Base-by-base conservation (phyloP, 2,888 invertebrate species). In the Falcaria lacertinaria region DNA sequence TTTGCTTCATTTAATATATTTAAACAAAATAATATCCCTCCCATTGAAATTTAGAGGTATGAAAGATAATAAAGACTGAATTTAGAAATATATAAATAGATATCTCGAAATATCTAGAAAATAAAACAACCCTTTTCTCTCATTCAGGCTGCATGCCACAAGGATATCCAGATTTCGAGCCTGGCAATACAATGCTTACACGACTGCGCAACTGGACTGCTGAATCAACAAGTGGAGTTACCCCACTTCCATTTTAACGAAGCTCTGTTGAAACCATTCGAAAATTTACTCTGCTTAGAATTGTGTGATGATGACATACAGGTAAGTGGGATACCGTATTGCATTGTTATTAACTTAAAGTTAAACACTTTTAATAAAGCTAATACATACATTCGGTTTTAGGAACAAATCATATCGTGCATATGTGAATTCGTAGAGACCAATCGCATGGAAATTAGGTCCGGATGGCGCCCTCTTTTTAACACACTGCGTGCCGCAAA, bases 181-280 rank as follows among this genome's bases (percentile, higher is more conserved):
- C 94, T 96, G 64, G 97, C 97, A 0, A 96, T 98, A 22, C 94
- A 95, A 55, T 96, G 96, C 62, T 95, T 98, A 48, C 98, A 98
- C 69, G 98, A 98, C 66, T 94, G 96, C 15, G 95, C 98, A 39
- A 96, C 96, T 1, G 94, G 96, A 0, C 81, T 98, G 14, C 84
- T 98, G 39, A 96, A 95, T 61, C 95, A 95, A 66, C 96, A 96
- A 74, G 92, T 94, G 0, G 98, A 98, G 73, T 79, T 97, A 50
- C 95, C 97, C 0, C 96, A 98, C 80, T 98, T 98, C 80, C 98
- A 98, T 74, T 97, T 98, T 76, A 97, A 98, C 74, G 98, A 98
- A 77, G 96, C 97, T 0, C 89, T 98, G 6, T 93, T 98, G 57
- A 98, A 98, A 69, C 98, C 98, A 0, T 98, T 98, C 73, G 98